Evolutionary conservation across 2,113 vertebrate species (phyloP).

Genomic region (Ploceus nigricollis): DNA sequence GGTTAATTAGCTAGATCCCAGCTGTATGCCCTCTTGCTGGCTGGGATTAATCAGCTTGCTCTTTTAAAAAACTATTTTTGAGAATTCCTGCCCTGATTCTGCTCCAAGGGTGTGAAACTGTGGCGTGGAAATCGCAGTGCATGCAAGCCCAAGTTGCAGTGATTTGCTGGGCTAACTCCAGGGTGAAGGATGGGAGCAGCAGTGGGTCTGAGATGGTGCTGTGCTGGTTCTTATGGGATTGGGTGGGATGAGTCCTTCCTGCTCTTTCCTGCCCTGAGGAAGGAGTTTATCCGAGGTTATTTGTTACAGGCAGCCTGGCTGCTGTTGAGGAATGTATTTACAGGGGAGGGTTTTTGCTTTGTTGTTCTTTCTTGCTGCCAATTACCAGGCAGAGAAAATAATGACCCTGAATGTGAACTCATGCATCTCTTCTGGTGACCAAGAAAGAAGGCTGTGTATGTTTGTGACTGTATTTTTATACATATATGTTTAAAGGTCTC

Average conservation of each 20-base stretch:
- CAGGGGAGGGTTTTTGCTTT: not conserved
- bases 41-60: not conserved
- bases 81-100: not conserved
- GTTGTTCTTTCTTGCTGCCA: not conserved
- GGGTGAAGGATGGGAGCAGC: not conserved
- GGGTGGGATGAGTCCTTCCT: not conserved
- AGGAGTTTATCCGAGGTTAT: not conserved
- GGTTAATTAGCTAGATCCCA: not conserved
- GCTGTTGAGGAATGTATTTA: not conserved
- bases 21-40: not conserved
- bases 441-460: not conserved
- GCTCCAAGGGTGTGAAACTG: not conserved
- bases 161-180: not conserved
- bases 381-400: not conserved
- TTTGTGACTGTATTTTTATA: not conserved
- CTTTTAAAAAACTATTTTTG: not conserved
- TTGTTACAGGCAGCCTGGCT: not conserved
- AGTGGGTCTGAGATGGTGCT: not conserved
- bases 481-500: not conserved
- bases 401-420: not conserved
- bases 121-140: too few relatives aligned
- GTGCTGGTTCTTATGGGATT: not conserved
- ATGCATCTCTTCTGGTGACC: not conserved
- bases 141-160: rapidly evolving
- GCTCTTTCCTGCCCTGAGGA: not conserved